Conservation (phyloP, 2,888 invertebrate species). For the Orthosia cruda region DNA sequence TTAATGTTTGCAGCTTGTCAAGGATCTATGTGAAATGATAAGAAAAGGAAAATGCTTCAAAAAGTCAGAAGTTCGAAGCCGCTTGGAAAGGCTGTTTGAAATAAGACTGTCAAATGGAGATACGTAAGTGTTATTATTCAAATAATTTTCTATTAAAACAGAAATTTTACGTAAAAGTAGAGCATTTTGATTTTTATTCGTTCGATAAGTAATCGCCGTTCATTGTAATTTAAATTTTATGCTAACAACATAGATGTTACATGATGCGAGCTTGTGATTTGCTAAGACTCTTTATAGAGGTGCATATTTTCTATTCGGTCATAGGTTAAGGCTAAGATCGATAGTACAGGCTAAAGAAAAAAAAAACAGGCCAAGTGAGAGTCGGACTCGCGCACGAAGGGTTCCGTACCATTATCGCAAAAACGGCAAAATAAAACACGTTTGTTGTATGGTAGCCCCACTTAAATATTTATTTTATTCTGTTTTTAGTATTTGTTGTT, state of each 20-base stretch:
- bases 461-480: too few relatives aligned
- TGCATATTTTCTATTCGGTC: background rate
- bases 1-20: constrained; percentile 80
- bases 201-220: background rate
- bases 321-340: too few relatives aligned
- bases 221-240: constrained; percentile 2
- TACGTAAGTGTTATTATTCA: constrained; percentile 80
- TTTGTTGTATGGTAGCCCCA: too few relatives aligned
- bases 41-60: constrained; percentile 79
- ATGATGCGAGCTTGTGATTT: too few relatives aligned
- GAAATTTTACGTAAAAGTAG: background rate
- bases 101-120: constrained; percentile 86
- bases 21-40: constrained; percentile 84
- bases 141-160: background rate
- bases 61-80: constrained; percentile 78
- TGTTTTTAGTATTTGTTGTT: too few relatives aligned
- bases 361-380: too few relatives aligned
- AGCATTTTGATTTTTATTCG: background rate
- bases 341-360: too few relatives aligned
- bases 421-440: too few relatives aligned
- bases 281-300: background rate
- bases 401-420: too few relatives aligned
- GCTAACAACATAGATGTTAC: background rate
- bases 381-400: too few relatives aligned
- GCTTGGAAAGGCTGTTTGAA: constrained; percentile 83